These are phyloP conservation scores for Phrynocephalus versicolor DNA, from an alignment of 2,113 vertebrate genomes.

Conservation along the genomic window DNA sequence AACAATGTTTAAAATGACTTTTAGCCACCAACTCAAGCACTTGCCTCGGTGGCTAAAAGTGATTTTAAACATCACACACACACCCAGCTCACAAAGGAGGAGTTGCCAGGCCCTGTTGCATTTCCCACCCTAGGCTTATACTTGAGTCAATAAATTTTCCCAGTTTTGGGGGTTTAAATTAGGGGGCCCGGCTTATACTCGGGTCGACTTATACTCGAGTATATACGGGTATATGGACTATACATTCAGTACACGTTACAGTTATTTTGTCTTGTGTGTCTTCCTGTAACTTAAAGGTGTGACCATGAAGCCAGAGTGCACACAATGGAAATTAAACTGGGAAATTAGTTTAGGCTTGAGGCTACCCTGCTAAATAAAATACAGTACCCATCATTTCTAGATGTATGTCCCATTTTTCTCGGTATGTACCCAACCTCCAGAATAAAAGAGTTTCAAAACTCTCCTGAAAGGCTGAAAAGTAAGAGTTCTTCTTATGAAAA, in stretches of 20 bases:
- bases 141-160: no score
- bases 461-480: background rate
- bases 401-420: background rate
- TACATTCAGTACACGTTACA: background rate
- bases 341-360: background rate
- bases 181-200: no score
- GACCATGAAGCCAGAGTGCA: no score
- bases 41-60: no score
- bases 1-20: no score
- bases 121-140: no score
- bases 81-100: no score
- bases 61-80: no score
- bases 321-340: background rate
- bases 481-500: background rate
- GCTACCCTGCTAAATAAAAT: background rate
- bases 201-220: no score
- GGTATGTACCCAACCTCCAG: background rate
- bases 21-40: no score
- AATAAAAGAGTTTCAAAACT: background rate
- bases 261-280: background rate
- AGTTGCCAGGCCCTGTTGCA: no score
- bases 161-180: no score
- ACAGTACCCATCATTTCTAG: background rate
- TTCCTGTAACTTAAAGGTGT: background rate
- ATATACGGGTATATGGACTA: background rate